phyloP scores from a whole-genome alignment of 2,113 vertebrate genomes.

The Salminus brasiliensis region DNA sequence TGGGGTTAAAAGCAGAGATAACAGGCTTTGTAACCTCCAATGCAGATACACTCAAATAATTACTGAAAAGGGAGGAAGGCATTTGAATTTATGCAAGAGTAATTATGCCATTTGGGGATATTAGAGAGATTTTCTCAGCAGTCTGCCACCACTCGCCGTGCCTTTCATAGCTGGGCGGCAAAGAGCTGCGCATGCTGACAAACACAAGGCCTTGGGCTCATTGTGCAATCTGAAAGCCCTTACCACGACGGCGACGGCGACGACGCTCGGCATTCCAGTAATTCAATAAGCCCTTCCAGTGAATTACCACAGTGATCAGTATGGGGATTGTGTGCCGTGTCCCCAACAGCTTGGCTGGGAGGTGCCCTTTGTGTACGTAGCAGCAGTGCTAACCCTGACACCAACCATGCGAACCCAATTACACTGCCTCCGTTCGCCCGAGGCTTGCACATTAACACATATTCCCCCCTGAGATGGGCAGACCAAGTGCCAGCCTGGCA shows the following conservation, averaged over 20 bases:
- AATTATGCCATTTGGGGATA: slow-evolving; percentile 63
- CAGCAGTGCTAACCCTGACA: slow-evolving; percentile 70
- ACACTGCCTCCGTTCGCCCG: slow-evolving; percentile 67
- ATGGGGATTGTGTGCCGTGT: slow-evolving; percentile 61
- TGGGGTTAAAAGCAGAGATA: slow-evolving; percentile 58
- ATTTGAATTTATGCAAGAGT: slow-evolving; percentile 62
- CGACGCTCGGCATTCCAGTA: slow-evolving; percentile 60
- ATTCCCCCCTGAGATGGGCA: slow-evolving; percentile 63
- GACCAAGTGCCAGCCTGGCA: slow-evolving; percentile 70
- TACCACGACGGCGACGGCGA: background rate
- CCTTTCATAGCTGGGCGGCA: slow-evolving; percentile 41
- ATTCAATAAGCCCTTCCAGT: slow-evolving; percentile 68
- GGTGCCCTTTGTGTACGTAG: slow-evolving; percentile 72
- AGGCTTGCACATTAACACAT: slow-evolving; percentile 68
- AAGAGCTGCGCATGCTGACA: slow-evolving; percentile 49
- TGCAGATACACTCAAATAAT: slow-evolving; percentile 60
- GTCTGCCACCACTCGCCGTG: slow-evolving; percentile 49
- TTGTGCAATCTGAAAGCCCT: slow-evolving; percentile 64
- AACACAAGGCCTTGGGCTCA: slow-evolving; percentile 56
- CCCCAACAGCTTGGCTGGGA: slow-evolving; percentile 69
- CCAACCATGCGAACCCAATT: slow-evolving; percentile 78
- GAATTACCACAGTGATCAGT: slow-evolving; percentile 67
- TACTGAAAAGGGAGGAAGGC: slow-evolving; percentile 48
- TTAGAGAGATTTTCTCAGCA: slow-evolving; percentile 58
- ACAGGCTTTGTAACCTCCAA: slow-evolving; percentile 60